Percentiles rank a stretch among this genome's conserved stretches.
Evolutionary conservation across 1,140 invertebrate genomes (phyloP).

Genomic region (Caenorhabditis brenneri): DNA sequence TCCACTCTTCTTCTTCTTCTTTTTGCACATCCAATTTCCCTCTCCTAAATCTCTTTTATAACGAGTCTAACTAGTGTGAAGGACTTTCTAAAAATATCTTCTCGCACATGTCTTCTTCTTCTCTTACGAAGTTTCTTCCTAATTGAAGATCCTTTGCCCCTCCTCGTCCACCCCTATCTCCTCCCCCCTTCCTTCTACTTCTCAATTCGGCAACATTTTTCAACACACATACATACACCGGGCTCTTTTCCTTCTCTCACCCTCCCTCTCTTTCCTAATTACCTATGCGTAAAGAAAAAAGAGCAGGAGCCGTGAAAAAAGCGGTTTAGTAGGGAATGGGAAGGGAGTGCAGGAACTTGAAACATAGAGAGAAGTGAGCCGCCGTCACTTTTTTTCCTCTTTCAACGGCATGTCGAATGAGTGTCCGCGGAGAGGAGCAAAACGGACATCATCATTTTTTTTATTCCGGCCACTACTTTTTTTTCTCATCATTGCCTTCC

Average conservation of each 20-base stretch:
- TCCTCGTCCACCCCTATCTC: no score
- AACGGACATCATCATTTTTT: background rate
- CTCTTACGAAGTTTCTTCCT: no score
- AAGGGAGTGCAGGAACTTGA: no score
- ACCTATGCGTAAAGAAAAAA: background rate
- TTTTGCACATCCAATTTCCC: no score
- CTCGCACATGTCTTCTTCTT: no score
- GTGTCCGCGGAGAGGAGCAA: background rate
- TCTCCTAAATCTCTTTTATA: no score
- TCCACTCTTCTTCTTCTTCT: no score
- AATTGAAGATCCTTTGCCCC: no score
- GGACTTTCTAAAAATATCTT: background rate
- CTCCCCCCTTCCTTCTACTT: no score
- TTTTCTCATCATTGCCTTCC: background rate
- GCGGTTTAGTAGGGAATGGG: no score
- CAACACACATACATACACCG: background rate
- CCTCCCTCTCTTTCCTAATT: background rate
- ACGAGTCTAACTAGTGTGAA: background rate
- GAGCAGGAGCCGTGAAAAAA: background rate
- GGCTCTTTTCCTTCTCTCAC: background rate
- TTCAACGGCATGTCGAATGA: background rate
- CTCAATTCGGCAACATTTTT: conserved; percentile 5
- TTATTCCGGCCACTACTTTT: background rate
- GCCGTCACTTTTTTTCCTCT: background rate
- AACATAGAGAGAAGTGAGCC: background rate